A percentile compares a stretch with the other conserved stretches of the same genome.
These are phyloP conservation scores for Sicus ferrugineus DNA, from an alignment of 2,888 invertebrate genomes.

Conservation along the genomic window DNA sequence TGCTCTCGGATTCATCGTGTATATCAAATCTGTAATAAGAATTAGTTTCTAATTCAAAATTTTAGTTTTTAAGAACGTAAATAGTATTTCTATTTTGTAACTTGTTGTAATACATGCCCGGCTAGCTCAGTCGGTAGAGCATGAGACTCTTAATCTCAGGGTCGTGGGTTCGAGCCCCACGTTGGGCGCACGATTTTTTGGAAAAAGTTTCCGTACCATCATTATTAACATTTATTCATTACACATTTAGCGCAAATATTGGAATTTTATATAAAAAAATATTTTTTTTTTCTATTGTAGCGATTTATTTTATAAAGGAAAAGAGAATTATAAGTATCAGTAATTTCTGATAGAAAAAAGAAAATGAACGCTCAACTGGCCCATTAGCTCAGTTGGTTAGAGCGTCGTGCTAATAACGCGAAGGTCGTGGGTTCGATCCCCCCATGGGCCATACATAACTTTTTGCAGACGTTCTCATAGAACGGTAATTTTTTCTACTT, in stretches of 20 bases:
- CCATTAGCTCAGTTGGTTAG: slow-evolving; percentile 66
- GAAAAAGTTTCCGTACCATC: too few species aligned
- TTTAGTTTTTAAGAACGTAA: too few species aligned
- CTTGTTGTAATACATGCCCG: slow-evolving; percentile 47
- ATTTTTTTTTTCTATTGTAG: not conserved
- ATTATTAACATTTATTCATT: too few species aligned
- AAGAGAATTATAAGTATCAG: not conserved
- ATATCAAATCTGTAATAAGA: too few species aligned
- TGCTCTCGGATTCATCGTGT: not conserved
- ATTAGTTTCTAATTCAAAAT: too few species aligned
- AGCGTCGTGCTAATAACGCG: slow-evolving; percentile 66
- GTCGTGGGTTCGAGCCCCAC: slow-evolving; percentile 65
- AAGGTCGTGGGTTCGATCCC: slow-evolving; percentile 66
- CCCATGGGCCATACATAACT: slow-evolving; percentile 58
- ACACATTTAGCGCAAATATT: not conserved
- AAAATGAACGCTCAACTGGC: slow-evolving; percentile 44
- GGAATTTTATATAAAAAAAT: not conserved
- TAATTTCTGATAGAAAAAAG: not conserved
- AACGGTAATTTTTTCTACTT: too few species aligned
- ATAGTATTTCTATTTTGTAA: too few species aligned
- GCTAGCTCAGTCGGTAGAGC: slow-evolving; percentile 65
- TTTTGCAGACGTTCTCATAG: too few species aligned
- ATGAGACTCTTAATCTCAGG: slow-evolving; percentile 66
- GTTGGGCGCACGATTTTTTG: slow-evolving; percentile 54
- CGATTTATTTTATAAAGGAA: too few species aligned